Percentiles rank a stretch among this genome's conserved stretches.
Conservation (phyloP, 1,140 invertebrate genomes). For the Sminthurides bifidus region DNA sequence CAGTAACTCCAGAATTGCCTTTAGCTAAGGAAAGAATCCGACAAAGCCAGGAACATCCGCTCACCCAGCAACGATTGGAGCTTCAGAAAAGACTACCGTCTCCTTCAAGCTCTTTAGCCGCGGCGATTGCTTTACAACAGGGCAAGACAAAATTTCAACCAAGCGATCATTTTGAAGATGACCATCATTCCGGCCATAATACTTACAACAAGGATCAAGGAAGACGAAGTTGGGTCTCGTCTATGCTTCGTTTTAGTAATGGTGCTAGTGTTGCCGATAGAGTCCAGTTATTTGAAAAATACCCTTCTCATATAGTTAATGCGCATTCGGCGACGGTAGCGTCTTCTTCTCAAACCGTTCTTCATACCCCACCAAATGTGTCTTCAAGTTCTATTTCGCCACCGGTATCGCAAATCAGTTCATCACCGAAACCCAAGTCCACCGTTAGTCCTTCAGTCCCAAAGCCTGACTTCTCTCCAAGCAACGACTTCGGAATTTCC, state of each 20-base stretch:
- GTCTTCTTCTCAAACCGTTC: neutral
- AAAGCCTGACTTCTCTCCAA: too few relatives aligned
- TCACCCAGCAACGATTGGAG: constrained; percentile 43
- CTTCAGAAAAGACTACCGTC: constrained; percentile 38
- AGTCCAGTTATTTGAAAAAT: constrained; percentile 32
- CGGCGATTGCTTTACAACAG: constrained; percentile 29
- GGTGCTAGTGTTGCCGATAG: constrained; percentile 30
- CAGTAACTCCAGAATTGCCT: constrained; percentile 17
- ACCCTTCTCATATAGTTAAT: constrained; percentile 20
- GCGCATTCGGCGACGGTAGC: neutral
- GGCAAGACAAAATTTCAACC: constrained; percentile 30
- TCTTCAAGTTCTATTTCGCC: neutral
- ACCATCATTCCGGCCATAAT: neutral
- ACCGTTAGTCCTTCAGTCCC: too few relatives aligned
- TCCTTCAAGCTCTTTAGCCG: constrained; percentile 26
- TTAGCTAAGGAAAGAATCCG: constrained; percentile 48
- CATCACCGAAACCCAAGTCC: too few relatives aligned
- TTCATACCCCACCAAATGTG: neutral
- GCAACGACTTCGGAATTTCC: neutral
- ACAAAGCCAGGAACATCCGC: constrained; percentile 43
- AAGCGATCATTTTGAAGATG: neutral
- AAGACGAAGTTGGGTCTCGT: constrained; percentile 21
- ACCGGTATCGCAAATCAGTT: neutral
- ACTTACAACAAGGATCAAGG: constrained; percentile 1
- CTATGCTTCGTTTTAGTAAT: constrained; percentile 17